Conservation (phyloP, 2,888 invertebrate species). For the Schizaphis graminum region DNA sequence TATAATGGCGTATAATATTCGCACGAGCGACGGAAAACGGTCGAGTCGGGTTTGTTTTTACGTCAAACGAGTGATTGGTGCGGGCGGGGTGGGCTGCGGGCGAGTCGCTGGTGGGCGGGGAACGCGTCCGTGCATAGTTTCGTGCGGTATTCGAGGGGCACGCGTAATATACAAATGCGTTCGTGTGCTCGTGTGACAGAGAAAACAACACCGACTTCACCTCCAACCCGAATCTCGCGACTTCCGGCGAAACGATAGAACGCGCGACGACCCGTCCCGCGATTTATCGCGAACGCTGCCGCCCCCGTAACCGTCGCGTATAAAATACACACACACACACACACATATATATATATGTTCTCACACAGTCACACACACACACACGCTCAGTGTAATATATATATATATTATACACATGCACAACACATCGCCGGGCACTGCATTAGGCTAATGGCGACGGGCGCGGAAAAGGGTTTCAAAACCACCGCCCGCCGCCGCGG, state of each 20-base stretch:
- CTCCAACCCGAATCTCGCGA: background rate
- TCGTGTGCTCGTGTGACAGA: background rate
- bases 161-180: background rate
- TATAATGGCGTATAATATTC: background rate
- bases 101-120: background rate
- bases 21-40: background rate
- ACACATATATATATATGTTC: no score
- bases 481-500: background rate
- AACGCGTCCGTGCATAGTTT: background rate
- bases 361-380: background rate
- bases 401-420: background rate
- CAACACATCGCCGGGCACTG: background rate
- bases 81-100: background rate
- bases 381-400: background rate
- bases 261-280: background rate
- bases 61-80: background rate
- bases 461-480: slow-evolving; percentile 26
- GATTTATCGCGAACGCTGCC: background rate
- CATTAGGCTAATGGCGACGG: slow-evolving; percentile 61
- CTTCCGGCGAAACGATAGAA: slow-evolving; percentile 16
- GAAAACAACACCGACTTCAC: background rate
- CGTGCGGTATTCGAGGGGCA: background rate
- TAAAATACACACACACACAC: background rate
- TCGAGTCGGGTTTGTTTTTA: slow-evolving; percentile 7
- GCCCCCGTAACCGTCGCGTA: background rate